phyloP scores from a whole-genome alignment of 2,888 invertebrate species.

The Mythimna pallens region DNA sequence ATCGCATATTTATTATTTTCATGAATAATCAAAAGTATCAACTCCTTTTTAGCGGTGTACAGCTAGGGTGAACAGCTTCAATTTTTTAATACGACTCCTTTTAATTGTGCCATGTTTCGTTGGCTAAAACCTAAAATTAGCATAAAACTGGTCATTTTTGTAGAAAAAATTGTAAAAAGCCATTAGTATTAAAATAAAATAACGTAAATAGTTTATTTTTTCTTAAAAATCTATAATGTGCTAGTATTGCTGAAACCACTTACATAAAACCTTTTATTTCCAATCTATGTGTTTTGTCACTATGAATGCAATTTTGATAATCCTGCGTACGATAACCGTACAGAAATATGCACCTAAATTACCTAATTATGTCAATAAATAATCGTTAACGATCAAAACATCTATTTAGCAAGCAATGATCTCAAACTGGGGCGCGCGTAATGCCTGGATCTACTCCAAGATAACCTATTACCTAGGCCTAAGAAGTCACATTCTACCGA shows the following conservation, averaged over 20 bases:
- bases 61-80: too few species aligned
- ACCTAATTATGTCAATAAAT: constrained; percentile 23
- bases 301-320: constrained; percentile 10
- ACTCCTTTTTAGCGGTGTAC: too few species aligned
- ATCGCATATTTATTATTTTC: too few species aligned
- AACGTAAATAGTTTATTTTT: too few species aligned
- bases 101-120: too few species aligned
- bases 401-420: constrained; percentile 33
- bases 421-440: constrained; percentile 40
- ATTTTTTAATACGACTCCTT: too few species aligned
- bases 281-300: not conserved
- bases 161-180: not conserved
- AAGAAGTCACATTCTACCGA: constrained; percentile 32
- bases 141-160: not conserved
- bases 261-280: not conserved
- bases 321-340: not conserved
- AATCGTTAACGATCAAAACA: constrained; percentile 35
- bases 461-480: constrained; percentile 42
- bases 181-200: too few species aligned
- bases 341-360: constrained; percentile 6
- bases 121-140: too few species aligned
- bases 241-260: not conserved
- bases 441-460: constrained; percentile 14
- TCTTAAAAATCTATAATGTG: not conserved
- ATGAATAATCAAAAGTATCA: too few species aligned